Conservation (phyloP, 2,797 vertebrate species). For the Petrocephalus schoutedeni region DNA sequence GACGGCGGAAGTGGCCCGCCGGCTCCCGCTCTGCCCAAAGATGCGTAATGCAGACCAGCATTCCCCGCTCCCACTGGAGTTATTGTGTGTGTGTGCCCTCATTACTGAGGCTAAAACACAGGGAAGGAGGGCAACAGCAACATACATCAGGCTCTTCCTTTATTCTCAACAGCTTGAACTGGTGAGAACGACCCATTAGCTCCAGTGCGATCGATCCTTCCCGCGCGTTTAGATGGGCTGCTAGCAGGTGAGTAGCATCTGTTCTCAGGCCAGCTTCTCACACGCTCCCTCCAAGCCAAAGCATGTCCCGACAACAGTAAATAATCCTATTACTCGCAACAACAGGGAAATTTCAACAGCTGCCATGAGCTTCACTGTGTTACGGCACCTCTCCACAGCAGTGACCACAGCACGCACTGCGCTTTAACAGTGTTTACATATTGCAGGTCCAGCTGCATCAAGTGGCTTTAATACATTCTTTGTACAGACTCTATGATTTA, state of each 20-base stretch:
- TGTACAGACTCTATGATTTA: background rate
- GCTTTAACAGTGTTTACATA: background rate
- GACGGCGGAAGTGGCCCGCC: background rate
- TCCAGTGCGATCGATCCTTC: conserved; percentile 45
- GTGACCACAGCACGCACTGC: background rate
- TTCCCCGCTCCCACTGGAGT: background rate
- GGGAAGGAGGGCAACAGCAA: background rate
- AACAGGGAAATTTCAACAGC: background rate
- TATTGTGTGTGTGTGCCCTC: background rate
- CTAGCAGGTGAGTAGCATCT: conserved; percentile 36
- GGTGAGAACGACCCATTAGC: conserved; percentile 41
- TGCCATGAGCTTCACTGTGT: background rate
- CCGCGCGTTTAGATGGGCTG: conserved; percentile 33
- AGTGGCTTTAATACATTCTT: background rate
- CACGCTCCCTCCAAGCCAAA: conserved; percentile 28
- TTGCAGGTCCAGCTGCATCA: background rate
- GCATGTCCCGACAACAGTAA: conserved; percentile 27
- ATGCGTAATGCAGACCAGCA: background rate
- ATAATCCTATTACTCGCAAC: conserved; percentile 25
- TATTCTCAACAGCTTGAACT: background rate
- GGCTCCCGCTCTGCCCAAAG: background rate
- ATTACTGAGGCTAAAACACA: background rate
- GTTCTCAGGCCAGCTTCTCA: conserved; percentile 33
- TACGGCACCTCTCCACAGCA: background rate
- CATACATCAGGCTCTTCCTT: conserved; percentile 23